Evolutionary conservation across 2,888 invertebrate species (phyloP).

Genomic region (Drosophila hamatofila): DNA sequence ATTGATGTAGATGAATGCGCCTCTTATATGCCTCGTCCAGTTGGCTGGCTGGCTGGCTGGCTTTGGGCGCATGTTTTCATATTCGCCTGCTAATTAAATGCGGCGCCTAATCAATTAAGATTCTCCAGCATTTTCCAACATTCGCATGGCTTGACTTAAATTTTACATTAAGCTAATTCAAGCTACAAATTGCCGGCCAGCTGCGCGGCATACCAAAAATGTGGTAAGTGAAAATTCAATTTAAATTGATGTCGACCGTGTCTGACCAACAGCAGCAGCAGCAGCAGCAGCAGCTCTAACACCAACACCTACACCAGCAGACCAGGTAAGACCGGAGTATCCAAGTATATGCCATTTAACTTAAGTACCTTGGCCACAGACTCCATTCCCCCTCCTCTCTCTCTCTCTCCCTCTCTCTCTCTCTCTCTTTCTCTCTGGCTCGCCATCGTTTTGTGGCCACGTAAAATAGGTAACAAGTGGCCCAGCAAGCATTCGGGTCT

Average conservation of each 20-base stretch:
- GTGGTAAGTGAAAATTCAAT: conserved; percentile 82
- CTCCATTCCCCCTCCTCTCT: not conserved
- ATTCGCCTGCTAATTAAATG: conserved; percentile 70
- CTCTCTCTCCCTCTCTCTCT: too few species aligned
- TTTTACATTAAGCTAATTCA: conserved; percentile 82
- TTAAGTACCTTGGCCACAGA: conserved; percentile 70
- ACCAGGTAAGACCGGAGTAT: conserved; percentile 30
- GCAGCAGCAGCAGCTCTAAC: conserved; percentile 12
- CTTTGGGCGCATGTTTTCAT: conserved; percentile 20
- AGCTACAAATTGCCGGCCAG: conserved; percentile 78
- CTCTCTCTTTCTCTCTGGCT: too few species aligned
- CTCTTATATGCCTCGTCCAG: conserved; percentile 20
- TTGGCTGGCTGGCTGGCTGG: conserved; percentile 8
- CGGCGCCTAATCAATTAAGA: conserved; percentile 71
- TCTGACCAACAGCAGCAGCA: conserved; percentile 40
- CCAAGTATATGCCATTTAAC: conserved; percentile 78
- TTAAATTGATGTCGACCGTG: conserved; percentile 79
- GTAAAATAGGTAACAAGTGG: conserved; percentile 81
- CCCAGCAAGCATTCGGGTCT: conserved; percentile 65
- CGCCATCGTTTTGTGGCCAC: conserved; percentile 61
- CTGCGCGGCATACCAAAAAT: conserved; percentile 70
- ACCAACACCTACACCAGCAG: conserved; percentile 26
- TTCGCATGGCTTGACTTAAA: conserved; percentile 44
- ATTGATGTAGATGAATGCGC: conserved; percentile 42
- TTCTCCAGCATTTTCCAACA: conserved; percentile 39